Evolutionary conservation across 1,140 invertebrate species (phyloP), one percentile per base, ranked within the genome.

Genomic region (Scaptomyza montana): DNA sequence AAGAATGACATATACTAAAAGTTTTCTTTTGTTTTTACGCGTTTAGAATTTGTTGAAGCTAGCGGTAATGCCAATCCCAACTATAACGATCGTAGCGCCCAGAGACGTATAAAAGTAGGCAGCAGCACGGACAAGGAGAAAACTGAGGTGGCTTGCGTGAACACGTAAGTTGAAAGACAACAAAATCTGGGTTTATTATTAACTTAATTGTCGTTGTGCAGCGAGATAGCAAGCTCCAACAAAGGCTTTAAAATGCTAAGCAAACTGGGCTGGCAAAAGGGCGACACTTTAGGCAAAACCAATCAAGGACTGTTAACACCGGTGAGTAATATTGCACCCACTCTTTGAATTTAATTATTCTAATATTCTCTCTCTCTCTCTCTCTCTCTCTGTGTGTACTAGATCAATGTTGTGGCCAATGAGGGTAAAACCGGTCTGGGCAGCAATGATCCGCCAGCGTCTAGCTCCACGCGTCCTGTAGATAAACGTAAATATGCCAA

Each of bases 261-360:
- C 56, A 98, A 98, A 93, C 97, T 98, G 95, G 98, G 98, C 12
- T 98, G 97, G 97, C 95, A 94, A n/a, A 95, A 96, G 92, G 98
- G 97, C 57, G 94, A 97, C 75, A 94, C 95, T 0, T 93, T 99
- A 50, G 98, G 98, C 10, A 97, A 97, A 92, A 75, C 62, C 7
- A 94, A 94, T 74, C 78, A 93, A 94, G 97, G 97, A 10, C 93
- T 96, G 13, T 93, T 93, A 16, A 95, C 97, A 92, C 97, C 97
- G 16, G 97, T 98, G 93, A 95, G 95, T 95, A 21, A 41, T 47
- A 2, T 43, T 12, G 30, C 43, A 36, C 0, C 1, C 30, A 36
- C 5, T 6, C 0, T 12, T 30, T 2, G 12, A 28, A 41, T 36
- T n/a, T 30, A 6, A 43, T 63, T 10, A 13, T 13, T 39, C 12